Conservation (phyloP, 2,797 vertebrate genomes). For the Ctenosaura bakeri region DNA sequence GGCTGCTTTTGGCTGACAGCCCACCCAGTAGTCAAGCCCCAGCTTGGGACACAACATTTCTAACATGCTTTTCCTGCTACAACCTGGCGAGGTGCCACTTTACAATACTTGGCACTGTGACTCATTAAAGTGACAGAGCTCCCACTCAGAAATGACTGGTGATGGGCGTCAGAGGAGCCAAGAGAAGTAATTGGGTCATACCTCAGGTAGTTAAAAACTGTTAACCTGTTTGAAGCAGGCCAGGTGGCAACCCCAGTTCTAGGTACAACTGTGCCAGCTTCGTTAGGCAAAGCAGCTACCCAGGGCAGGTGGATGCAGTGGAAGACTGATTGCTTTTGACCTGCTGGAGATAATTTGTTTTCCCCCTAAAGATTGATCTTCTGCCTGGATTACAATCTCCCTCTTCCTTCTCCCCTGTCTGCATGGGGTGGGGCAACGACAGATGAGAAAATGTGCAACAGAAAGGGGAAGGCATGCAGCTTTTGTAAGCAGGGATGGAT, state of each 20-base stretch:
- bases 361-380: conserved; percentile 4
- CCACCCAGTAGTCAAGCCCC: conserved; percentile 25
- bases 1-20: conserved; percentile 28
- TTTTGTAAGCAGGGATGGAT: not conserved
- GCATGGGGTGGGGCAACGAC: not conserved
- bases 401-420: not conserved
- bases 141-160: not conserved
- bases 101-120: conserved; percentile 2
- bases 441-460: not conserved
- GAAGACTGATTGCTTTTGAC: not conserved
- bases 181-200: not conserved
- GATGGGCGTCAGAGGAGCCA: not conserved
- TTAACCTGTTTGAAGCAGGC: conserved; percentile 1
- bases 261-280: conserved; percentile 8
- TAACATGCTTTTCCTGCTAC: conserved; percentile 10
- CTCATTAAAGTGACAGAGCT: not conserved
- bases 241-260: not conserved
- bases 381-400: conserved; percentile 19
- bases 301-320: conserved; percentile 19
- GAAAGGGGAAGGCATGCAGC: not conserved
- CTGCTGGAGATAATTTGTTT: conserved; percentile 31
- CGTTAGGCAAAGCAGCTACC: conserved; percentile 2
- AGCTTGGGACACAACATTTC: conserved; percentile 30
- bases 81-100: conserved; percentile 8
- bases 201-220: conserved; percentile 2